Evolutionary conservation across 2,797 vertebrate genomes (phyloP).

Genomic region (Sebastes flavidus): DNA sequence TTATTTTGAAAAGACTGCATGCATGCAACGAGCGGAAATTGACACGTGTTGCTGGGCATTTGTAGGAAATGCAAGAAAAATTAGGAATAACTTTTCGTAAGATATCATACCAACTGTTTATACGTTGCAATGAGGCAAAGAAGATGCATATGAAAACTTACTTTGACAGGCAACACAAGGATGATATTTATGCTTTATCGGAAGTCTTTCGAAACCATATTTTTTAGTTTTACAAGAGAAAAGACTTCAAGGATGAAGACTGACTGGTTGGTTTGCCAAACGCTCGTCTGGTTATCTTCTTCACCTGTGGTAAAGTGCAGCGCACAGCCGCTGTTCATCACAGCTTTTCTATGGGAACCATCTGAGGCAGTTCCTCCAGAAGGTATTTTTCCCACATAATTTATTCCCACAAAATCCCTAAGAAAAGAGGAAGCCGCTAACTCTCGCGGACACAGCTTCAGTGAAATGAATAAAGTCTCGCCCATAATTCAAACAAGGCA

Average conservation of each 20-base stretch:
- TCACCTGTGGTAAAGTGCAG: background rate
- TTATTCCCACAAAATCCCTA: background rate
- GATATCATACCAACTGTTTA: no score
- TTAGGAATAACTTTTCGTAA: no score
- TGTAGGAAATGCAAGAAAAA: no score
- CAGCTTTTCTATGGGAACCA: background rate
- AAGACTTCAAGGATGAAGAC: background rate
- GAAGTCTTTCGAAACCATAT: background rate
- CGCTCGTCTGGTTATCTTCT: rapidly evolving
- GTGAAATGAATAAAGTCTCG: background rate
- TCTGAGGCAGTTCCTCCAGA: background rate
- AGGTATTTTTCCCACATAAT: background rate
- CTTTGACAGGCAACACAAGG: background rate
- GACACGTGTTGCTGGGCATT: no score
- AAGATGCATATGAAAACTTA: background rate
- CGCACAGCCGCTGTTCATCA: background rate
- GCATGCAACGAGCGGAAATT: no score
- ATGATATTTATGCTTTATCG: background rate
- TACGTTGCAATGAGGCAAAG: background rate
- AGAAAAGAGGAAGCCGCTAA: background rate
- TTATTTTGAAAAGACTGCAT: background rate
- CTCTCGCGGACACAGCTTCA: background rate
- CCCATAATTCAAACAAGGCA: background rate
- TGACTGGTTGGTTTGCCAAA: background rate
- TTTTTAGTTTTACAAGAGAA: background rate